A percentile compares a stretch with the other conserved stretches of the same genome.
Conservation (phyloP, 2,113 vertebrate species). For the Ammodytes marinus region DNA sequence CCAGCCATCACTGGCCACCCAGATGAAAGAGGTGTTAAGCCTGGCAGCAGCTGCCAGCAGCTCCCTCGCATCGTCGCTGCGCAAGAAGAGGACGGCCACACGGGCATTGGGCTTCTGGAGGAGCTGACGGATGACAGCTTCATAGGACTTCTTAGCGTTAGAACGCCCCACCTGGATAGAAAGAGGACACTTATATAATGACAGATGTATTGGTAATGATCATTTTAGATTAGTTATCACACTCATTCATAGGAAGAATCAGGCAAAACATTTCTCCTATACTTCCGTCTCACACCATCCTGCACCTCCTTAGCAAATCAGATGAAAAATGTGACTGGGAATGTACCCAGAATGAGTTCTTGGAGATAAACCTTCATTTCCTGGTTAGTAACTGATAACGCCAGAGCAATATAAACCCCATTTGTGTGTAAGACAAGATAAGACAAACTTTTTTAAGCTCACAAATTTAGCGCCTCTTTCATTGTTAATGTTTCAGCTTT, state of each 20-base stretch:
- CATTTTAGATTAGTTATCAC: not conserved
- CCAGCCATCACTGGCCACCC: conserved; percentile 99
- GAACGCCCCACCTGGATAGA: conserved; percentile 89
- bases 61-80: conserved; percentile 94
- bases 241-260: not conserved
- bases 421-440: conserved; percentile 60
- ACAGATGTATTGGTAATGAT: not conserved
- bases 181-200: not conserved
- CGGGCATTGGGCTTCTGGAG: conserved; percentile 95
- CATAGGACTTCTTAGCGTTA: conserved; percentile 96
- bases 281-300: conserved; percentile 4
- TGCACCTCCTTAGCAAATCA: conserved; percentile 45
- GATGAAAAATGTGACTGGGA: conserved; percentile 59
- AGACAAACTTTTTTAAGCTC: conserved; percentile 56
- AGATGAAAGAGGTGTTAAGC: conserved; percentile 95
- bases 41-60: conserved; percentile 93
- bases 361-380: conserved; percentile 67
- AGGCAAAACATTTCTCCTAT: conserved; percentile 7
- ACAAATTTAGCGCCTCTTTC: conserved; percentile 33
- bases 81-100: conserved; percentile 96
- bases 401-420: conserved; percentile 59
- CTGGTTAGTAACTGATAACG: conserved; percentile 59
- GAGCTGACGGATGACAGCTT: conserved; percentile 94
- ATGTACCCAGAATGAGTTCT: conserved; percentile 47
- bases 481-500: conserved; percentile 32